Evolutionary conservation across 2,797 vertebrate species (phyloP), one percentile per base, ranked within the genome.

Genomic region (Macroramphosus scolopax): DNA sequence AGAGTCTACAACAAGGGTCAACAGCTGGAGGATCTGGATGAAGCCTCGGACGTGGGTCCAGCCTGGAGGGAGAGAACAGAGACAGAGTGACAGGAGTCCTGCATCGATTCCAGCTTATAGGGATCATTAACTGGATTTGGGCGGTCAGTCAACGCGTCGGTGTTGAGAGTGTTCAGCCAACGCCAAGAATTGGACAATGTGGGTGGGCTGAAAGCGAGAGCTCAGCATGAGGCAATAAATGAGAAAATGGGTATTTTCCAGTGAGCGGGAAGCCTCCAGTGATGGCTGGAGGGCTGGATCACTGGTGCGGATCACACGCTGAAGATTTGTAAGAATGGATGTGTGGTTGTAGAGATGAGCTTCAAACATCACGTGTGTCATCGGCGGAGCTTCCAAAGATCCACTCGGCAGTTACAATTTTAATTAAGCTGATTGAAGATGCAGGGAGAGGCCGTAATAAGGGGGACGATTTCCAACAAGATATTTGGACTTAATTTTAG

Each of bases 201-300:
- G 55, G 58, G 70, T 25, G 51, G 66, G 26, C 45, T 50, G 36
- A 41, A n/a, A 71, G 34, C 28, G 55, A 46, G 49, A 69, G 71
- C 50, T 47, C 29, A 53, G 51, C 57, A 63, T 8, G 50, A 79
- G 44, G 73, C 58, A 44, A 66, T 58, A 25, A 56, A 55, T 38
- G 43, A 68, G 15, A 59, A 63, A 71, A 75, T 59, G 10, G 52
- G 51, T 61, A 49, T 68, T 73, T 79, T 73, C 62, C 46, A 58
- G 55, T 51, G 52, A 42, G 49, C 59, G 73, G 63, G 63, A 57
- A 42, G 25, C 5, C 1, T 37, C 44, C 31, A 16, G 33, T 44
- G 13, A 35, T 46, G 36, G 41, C 37, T 36, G 56, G 31, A 45
- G 48, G 37, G 33, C 8, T 13, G 38, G 15, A 37, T 55, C 39